These are phyloP conservation scores for Drosophila hawaiiensis DNA, from an alignment of 2,888 invertebrate genomes.

Conservation along the genomic window DNA sequence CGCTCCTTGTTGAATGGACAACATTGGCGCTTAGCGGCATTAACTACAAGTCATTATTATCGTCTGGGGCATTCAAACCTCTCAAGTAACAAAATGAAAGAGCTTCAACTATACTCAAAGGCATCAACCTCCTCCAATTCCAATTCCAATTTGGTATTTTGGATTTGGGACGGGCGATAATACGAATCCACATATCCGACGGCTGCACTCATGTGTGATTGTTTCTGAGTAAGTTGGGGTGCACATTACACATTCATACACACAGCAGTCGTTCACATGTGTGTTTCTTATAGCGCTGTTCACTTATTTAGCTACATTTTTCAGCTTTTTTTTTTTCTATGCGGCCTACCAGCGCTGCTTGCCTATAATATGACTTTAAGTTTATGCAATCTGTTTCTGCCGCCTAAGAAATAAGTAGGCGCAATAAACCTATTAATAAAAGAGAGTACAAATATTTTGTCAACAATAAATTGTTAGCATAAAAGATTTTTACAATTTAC, in stretches of 20 bases:
- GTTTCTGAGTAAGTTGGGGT: constrained; percentile 50
- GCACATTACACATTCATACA: constrained; percentile 19
- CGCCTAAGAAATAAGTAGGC: too few relatives aligned
- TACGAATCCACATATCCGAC: constrained; percentile 50
- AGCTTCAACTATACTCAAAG: constrained; percentile 42
- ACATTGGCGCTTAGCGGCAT: constrained; percentile 62
- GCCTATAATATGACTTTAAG: not conserved
- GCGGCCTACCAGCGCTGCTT: too few relatives aligned
- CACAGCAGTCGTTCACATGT: constrained; percentile 13
- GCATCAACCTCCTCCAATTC: constrained; percentile 27
- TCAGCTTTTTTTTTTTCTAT: not conserved
- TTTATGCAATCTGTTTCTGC: not conserved
- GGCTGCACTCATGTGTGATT: constrained; percentile 73
- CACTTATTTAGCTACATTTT: constrained; percentile 25
- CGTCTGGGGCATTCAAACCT: constrained; percentile 65
- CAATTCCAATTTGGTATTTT: constrained; percentile 74
- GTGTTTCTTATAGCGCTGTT: constrained; percentile 35
- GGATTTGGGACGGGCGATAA: constrained; percentile 57
- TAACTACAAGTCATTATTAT: constrained; percentile 77
- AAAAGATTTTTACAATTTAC: not conserved
- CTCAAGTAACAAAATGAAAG: constrained; percentile 40
- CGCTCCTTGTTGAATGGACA: constrained; percentile 25
- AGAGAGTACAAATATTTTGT: not conserved
- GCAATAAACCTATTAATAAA: not conserved
- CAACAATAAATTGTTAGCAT: not conserved